phyloP scores from a whole-genome alignment of 2,888 invertebrate genomes.

The Rotaria macrura region DNA sequence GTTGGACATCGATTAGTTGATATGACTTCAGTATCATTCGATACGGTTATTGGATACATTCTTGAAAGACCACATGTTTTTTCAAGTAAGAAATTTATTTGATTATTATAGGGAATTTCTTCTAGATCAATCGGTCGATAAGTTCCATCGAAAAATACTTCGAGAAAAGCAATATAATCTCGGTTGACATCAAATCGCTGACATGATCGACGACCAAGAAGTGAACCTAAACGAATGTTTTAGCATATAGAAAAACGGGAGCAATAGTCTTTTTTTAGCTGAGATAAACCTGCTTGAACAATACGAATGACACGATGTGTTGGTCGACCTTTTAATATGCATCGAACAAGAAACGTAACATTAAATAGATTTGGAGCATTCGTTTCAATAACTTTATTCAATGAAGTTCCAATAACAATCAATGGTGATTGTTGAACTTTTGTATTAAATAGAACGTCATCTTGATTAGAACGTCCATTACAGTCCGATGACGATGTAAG shows the following conservation, averaged over 20 bases:
- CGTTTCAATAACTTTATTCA: not conserved
- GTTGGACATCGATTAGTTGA: not conserved
- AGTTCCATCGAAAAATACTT: not conserved
- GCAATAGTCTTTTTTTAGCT: not conserved
- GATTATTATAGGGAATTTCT: not conserved
- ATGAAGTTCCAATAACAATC: not conserved
- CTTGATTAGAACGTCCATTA: not conserved
- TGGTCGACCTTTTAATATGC: slow-evolving; percentile 12
- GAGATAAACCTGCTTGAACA: not conserved
- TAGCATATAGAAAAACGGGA: too few species aligned
- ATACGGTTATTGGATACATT: not conserved
- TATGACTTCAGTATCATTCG: not conserved
- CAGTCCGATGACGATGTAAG: not conserved
- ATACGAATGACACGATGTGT: not conserved
- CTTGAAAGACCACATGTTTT: not conserved
- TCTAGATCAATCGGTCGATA: not conserved
- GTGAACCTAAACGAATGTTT: not conserved
- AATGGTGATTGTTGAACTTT: not conserved
- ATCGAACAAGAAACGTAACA: not conserved
- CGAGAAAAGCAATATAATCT: not conserved
- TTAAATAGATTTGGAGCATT: not conserved
- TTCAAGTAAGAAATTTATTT: not conserved
- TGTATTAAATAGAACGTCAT: not conserved
- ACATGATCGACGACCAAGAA: not conserved
- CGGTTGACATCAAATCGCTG: not conserved